Evolutionary conservation across 2,113 vertebrate species (phyloP), one percentile per base, ranked within the genome.

Genomic region (Limnothrissa miodon): DNA sequence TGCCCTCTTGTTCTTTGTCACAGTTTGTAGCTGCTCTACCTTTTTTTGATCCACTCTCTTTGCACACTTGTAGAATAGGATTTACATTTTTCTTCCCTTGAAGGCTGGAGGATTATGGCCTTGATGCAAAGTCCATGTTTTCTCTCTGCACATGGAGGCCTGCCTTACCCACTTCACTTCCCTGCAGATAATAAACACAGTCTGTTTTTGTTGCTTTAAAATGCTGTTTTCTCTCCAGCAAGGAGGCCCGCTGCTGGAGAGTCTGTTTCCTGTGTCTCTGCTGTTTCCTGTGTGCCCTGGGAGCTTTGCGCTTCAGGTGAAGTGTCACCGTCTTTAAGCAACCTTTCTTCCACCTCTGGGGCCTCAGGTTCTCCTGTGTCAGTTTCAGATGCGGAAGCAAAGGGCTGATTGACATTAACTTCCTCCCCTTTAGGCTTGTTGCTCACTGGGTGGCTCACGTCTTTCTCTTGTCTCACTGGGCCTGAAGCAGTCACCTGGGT

Each of bases 151-250:
- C 66, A 74, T 39, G 83, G 78, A 33, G 79, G 56, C 21, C 56
- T 59, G 82, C 23, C 21, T 45, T 0, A 4, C 62, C 39, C 56
- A 45, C 15, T 42, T 66, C 56, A 42, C 42, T 6, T 66, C 56
- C 33, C 4, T 80, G 25, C 48, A 83, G 23, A 21, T 83, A 51
- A 42, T 6, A 36, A 36, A 51, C 45, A 80, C 25, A 3, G 29
- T 53, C 39, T 53, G 33, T 36, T 19, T 79, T 83, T 42, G 45
- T 46, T 44, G 80, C 29, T 39, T 86, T 90, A 95, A 90, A 95
- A 94, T n/a, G 93, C 93, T 0, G 94, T 94, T 87, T 93, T 95
- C 83, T 95, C 93, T 83, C 93, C 92, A 45, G 88, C 91, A 39
- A 95, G 92, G 59, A 93, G 88, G 86, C 92, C 90, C 6, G 92